Evolutionary conservation across 2,113 vertebrate genomes (phyloP).

Genomic region (Ondatra zibethicus): DNA sequence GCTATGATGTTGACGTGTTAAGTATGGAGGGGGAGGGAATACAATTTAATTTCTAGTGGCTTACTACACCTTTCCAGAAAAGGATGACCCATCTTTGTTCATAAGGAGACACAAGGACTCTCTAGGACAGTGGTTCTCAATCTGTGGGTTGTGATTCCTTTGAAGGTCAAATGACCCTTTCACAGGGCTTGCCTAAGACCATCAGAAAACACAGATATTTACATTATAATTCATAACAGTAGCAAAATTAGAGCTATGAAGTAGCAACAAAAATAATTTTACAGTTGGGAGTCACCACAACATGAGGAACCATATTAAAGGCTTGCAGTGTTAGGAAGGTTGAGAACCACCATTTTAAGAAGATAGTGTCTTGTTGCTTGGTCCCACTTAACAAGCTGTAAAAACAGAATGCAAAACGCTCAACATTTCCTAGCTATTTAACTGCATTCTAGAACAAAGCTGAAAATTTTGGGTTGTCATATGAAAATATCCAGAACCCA

Average conservation of each 20-base stretch:
- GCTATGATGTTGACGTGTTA: not conserved
- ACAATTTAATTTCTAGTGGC: not conserved
- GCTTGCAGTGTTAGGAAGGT: not conserved
- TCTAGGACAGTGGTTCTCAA: not conserved
- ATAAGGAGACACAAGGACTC: not conserved
- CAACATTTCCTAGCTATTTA: conserved; percentile 50
- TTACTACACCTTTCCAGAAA: not conserved
- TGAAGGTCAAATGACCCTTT: not conserved
- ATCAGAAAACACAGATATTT: not conserved
- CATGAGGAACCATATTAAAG: not conserved
- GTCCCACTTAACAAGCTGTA: conserved; percentile 1
- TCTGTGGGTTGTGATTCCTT: not conserved
- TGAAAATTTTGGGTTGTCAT: not conserved
- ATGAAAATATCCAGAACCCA: conserved; percentile 3
- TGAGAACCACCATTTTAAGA: not conserved
- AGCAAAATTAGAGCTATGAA: not conserved
- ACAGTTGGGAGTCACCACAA: not conserved
- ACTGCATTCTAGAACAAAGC: conserved; percentile 34
- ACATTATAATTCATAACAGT: not conserved
- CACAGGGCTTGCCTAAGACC: not conserved
- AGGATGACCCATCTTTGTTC: not conserved
- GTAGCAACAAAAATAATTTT: not conserved
- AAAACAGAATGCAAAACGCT: conserved; percentile 46
- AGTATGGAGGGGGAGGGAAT: not conserved
- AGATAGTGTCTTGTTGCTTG: not conserved